Evolutionary conservation across 53 echinoderm and acorn worm genomes (phyloP), one percentile per base, ranked within the genome.

Genomic region (Astropecten irregularis): DNA sequence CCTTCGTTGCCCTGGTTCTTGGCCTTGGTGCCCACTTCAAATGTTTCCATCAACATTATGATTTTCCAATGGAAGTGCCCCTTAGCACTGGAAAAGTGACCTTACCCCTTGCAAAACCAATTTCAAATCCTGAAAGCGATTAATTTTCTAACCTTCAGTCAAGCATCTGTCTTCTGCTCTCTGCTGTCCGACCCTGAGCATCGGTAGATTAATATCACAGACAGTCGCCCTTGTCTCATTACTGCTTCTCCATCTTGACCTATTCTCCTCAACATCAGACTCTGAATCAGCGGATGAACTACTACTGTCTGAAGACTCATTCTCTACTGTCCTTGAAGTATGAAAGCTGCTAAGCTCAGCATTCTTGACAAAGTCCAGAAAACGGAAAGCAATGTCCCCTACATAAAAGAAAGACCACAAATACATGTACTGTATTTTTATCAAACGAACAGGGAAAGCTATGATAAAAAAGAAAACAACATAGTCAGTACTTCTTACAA

Each of bases 331-430:
- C 47, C 84, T 42, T 62, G 62, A 59, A 10, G 48, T n/a, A 9
- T 31, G 57, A 23, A 31, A 31, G 62, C 79, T 31, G 22, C 61
- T 62, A 6, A 82, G 44, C 40, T 82, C 51, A 49, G 82, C 59
- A 56, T 87, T 51, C 60, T 60, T 69, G 68, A 56, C 33, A 42
- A 77, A 95, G 52, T 99, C 92, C 48, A 99, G 56, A 31, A 99
- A 92, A 16, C 99, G 53, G 69, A 99, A 99, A 22, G 94, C 99
- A 71, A 99, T 92, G 67, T 99, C 99, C 18, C 99, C 99, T 99
- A 66, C 13, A 66, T 28, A 14, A 65, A 76, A 19, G n/a, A 76
- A 52, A 48, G 26, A 31, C 25, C 36, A 26, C 4, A 32, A n/a
- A n/a, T n/a, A n/a, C n/a, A n/a, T n/a, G n/a, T n/a, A n/a, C n/a